Base-by-base conservation (phyloP, 1,140 invertebrate genomes). In the Dysdera silvatica region DNA sequence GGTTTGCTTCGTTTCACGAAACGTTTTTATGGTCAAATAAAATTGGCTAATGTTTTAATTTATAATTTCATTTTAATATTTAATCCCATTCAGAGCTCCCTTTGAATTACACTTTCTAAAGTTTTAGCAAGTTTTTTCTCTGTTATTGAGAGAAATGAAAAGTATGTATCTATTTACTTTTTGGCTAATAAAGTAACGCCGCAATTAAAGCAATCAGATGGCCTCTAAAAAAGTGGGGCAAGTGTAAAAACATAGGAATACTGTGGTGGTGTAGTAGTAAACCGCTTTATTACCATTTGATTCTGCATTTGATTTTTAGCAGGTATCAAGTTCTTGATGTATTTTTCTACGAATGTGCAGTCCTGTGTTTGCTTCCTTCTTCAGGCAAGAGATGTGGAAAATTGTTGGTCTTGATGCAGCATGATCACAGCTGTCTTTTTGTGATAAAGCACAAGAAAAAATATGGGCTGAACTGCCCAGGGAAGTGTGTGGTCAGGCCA, bases 1-100 rank as follows among this genome's bases (percentile, higher is more conserved):
- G 80, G 81, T 81, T 69, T 69, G 52, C 26, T n/a, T 28, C 23
- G 16, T 16, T 28, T 16, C n/a, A 33, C 14, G 24, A 28, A 7
- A 10, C 8, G 12, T 28, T 24, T 51, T 28, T 12, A 14, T 18
- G 7, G 18, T 14, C 7, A 45, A n/a, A n/a, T n/a, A n/a, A n/a
- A n/a, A n/a, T n/a, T n/a, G n/a, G n/a, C n/a, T n/a, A n/a, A n/a
- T n/a, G n/a, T n/a, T 45, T 45, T 10, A n/a, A 8, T 45, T 45
- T n/a, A 45, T 10, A 45, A n/a, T 45, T 14, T 7, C 8, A 45
- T 45, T 45, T 45, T 45, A 6, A n/a, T 20, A 6, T 45, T 45
- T 10, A n/a, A 12, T 7, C 18, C 23, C 7, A 10, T 18, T 45
- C 6, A 20, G 7, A 45, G 8, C 43, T 10, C 23, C 8, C 18